phyloP scores from a whole-genome alignment of 2,113 vertebrate species.

The Australoheros scitulus region DNA sequence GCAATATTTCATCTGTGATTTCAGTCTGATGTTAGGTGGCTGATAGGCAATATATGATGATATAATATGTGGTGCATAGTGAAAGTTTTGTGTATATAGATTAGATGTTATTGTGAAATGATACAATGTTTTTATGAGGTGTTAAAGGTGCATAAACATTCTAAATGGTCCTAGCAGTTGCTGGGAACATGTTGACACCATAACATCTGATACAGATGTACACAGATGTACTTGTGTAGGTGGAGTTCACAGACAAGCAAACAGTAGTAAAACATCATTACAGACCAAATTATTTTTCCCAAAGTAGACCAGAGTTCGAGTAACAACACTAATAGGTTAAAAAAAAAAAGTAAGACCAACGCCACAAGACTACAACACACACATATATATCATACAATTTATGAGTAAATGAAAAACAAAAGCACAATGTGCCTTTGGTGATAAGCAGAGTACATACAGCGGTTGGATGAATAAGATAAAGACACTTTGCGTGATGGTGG shows the following conservation, averaged over 20 bases:
- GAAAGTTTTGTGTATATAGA: background rate
- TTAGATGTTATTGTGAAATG: background rate
- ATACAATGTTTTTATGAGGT: background rate
- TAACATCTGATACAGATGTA: background rate
- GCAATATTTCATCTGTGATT: background rate
- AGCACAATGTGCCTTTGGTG: conserved; percentile 9
- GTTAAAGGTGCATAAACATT: background rate
- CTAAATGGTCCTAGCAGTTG: background rate
- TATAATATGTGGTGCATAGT: background rate
- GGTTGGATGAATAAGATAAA: conserved; percentile 19
- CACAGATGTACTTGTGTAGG: background rate
- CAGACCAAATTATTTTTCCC: background rate
- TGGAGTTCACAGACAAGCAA: too few relatives aligned
- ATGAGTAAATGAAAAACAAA: background rate
- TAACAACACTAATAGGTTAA: background rate
- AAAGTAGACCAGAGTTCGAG: too few relatives aligned
- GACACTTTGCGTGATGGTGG: background rate
- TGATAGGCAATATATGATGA: background rate
- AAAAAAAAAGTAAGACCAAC: background rate
- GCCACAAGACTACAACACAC: background rate
- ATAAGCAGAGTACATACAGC: background rate
- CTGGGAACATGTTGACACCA: background rate
- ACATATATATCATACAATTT: background rate
- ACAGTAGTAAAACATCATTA: too few relatives aligned
- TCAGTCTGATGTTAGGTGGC: background rate